Base-by-base conservation (phyloP, 2,113 vertebrate genomes). In the Ageneiosus marmoratus region DNA sequence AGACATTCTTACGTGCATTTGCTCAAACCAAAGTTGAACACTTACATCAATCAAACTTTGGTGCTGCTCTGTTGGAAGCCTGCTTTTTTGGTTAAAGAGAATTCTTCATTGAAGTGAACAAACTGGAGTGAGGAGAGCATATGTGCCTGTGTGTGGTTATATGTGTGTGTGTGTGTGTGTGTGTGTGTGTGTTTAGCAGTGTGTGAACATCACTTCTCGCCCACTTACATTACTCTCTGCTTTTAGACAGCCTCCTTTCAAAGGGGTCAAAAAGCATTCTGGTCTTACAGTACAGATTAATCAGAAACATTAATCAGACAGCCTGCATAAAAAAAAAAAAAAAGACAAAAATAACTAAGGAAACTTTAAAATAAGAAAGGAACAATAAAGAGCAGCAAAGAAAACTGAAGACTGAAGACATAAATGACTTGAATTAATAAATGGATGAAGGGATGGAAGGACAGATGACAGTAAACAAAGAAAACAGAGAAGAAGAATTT, bases 231-330 rank as follows among this genome's bases (percentile, higher is more conserved):
- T 83, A 83, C 53, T 46, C 65, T 81, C 60, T 72, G 86, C 83
- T 89, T 83, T 88, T 87, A 85, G 72, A 79, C 15, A 29, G 63
- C 56, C 34, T 73, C 27, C 51, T 85, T 86, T 85, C 81, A 86
- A 85, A 88, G 63, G 65, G 56, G 80, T 87, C 82, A 84, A 79
- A 74, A 73, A 87, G 84, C 85, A 83, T 87, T 85, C 83, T 89
- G 88, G 88, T 89, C 89, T 77, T 70, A 46, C 79, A 72, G 75
- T 82, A 84, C 86, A 89, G 87, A 90, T 86, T 89, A 86, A 89
- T 91, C 84, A 87, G 85, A 83, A 85, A 82, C 86, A 85, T 90
- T 81, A 60, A 83, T 87, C 83, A 87, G 73, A 51, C 44, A 44
- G 63, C 13, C 18, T n/a, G 24, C 27, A 75, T 24, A 41, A 69